Evolutionary conservation across 2,888 invertebrate species (phyloP), one percentile per base, ranked within the genome.

Genomic region (Eupithecia exiguata): DNA sequence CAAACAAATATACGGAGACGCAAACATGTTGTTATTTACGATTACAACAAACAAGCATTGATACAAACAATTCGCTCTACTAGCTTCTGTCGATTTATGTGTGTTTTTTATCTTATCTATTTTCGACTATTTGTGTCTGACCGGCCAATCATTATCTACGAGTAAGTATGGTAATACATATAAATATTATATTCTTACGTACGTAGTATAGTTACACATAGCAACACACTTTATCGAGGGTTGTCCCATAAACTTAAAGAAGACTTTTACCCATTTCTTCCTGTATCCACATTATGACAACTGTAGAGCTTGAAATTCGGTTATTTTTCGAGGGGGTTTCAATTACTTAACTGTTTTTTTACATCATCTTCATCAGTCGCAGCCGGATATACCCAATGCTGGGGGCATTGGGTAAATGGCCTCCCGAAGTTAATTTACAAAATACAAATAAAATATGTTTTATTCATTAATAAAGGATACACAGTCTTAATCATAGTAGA

Each of bases 11-110:
- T 53, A 65, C 46, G 49, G 5, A 65, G 18, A 71, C 63, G 30
- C 70, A 72, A 70, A 70, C 69, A 72, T 67, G 71, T 46, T 53
- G 67, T 62, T 70, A 68, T 70, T 71, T 72, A 71, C 71, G 63
- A 71, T 66, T 61, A 25, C 21, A 30, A 16, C 36, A 14, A 68
- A 68, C 70, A 63, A 69, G 70, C 30, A 38, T 58, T 25, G 53
- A 14, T 63, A 36, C 62, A 68, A 69, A 72, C 68, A 74, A 63
- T 40, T n/a, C 53, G 67, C 36, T 70, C 65, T 61, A 72, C 46
- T 36, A 38, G 46, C 18, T 30, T 16, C 30, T 35, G 30, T 35
- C 7, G 25, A 35, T 62, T 62, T 62, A 35, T 62, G 18, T 62
- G 18, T 62, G 35, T 58, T 53, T 61, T 61, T 25, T 61, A 35